Conservation (phyloP, 2,888 invertebrate species). For the Pyrgus malvae region DNA sequence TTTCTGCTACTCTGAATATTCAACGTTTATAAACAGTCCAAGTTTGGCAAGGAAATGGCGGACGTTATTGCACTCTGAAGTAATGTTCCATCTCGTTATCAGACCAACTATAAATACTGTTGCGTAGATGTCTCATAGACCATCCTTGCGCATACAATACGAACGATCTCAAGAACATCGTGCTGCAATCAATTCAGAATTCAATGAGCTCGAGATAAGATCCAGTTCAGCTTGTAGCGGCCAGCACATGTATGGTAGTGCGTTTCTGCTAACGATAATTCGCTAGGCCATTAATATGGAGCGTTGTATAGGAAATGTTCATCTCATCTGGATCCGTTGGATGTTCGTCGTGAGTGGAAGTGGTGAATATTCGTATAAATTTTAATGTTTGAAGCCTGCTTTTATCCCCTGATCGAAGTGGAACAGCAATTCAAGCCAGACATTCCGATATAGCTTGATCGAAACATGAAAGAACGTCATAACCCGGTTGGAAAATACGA, state of each 20-base stretch:
- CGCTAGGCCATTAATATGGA: slow-evolving; percentile 44
- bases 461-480: slow-evolving; percentile 1
- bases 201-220: slow-evolving; percentile 14
- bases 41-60: slow-evolving; percentile 1
- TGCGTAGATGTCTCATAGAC: slow-evolving; percentile 24
- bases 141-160: slow-evolving; percentile 7
- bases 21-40: background rate
- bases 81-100: slow-evolving; percentile 24
- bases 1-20: too few species aligned
- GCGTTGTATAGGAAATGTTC: slow-evolving; percentile 43
- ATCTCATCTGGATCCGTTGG: slow-evolving; percentile 38
- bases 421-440: background rate
- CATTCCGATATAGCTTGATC: background rate
- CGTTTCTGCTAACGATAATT: slow-evolving; percentile 42
- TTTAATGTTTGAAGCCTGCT: background rate
- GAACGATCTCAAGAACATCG: slow-evolving; percentile 15
- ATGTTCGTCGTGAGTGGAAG: slow-evolving; percentile 6
- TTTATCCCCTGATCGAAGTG: background rate
- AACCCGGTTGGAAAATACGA: background rate
- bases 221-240: slow-evolving; percentile 10
- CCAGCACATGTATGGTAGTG: slow-evolving; percentile 1
- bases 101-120: slow-evolving; percentile 25
- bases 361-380: slow-evolving; percentile 6
- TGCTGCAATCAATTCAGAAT: slow-evolving; percentile 9
- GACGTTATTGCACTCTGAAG: slow-evolving; percentile 17